Percentiles rank a stretch among this genome's conserved stretches.
Conservation (phyloP, 2,888 invertebrate genomes). For the Tromatobia lineatoria region DNA sequence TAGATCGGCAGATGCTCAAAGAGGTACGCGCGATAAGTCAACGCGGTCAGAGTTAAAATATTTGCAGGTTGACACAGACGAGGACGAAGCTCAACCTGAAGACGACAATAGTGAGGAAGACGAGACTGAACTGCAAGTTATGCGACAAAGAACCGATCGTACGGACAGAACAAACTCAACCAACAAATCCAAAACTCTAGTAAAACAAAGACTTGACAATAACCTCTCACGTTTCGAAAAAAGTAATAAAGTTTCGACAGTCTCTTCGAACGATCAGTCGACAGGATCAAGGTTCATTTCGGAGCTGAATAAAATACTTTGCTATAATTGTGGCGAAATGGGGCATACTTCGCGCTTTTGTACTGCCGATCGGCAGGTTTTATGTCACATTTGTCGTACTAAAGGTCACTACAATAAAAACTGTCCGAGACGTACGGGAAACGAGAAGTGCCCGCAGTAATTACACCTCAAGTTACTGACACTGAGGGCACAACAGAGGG, state of each 20-base stretch:
- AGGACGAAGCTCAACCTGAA: neutral
- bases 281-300: neutral
- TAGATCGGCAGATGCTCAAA: neutral
- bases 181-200: constrained; percentile 27
- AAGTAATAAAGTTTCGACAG: constrained; percentile 13
- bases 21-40: neutral
- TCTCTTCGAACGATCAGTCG: no score
- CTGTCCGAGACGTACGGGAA: constrained; percentile 50
- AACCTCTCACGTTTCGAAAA: constrained; percentile 51
- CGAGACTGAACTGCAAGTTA: neutral
- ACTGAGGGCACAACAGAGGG: constrained; percentile 38
- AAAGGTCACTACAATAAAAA: constrained; percentile 44
- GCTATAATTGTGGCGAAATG: no score
- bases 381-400: constrained; percentile 43
- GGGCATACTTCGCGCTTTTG: constrained; percentile 39
- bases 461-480: constrained; percentile 37
- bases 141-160: neutral
- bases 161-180: neutral
- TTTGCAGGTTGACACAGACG: neutral
- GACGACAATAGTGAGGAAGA: neutral
- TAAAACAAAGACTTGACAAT: constrained; percentile 49
- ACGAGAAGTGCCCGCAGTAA: constrained; percentile 50
- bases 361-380: constrained; percentile 1
- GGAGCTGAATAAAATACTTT: constrained; percentile 39
- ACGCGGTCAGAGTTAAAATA: neutral